Evolutionary conservation across 37 sponge, comb jelly and placozoan genomes (phyloP).

Genomic region (Haliclona indistincta): DNA sequence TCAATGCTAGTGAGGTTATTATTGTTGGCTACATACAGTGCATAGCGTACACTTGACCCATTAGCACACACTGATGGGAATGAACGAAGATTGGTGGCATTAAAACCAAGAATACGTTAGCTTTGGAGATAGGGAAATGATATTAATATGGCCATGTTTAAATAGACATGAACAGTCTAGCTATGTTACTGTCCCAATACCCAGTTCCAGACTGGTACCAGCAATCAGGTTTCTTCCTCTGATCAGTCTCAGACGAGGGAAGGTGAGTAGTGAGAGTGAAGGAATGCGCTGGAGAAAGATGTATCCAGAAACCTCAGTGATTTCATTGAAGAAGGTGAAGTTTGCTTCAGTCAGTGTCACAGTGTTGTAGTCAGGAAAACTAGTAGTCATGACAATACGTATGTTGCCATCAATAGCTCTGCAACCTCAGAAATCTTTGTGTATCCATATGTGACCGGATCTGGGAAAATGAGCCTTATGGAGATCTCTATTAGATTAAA

Average conservation of each 20-base stretch:
- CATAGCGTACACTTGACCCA: neutral
- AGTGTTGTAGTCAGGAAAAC: neutral
- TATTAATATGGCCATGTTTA: neutral
- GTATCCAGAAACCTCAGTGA: slow-evolving; percentile 47
- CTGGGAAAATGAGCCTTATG: no score
- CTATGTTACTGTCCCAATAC: slow-evolving; percentile 5
- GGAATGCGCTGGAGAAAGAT: slow-evolving; percentile 23
- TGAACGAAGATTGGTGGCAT: neutral
- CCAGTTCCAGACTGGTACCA: neutral
- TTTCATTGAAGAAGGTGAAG: slow-evolving; percentile 50
- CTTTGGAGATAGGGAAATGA: slow-evolving; percentile 53
- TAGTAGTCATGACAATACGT: slow-evolving; percentile 15
- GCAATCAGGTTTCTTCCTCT: slow-evolving; percentile 13
- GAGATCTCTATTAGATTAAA: no score
- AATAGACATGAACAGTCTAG: slow-evolving; percentile 34
- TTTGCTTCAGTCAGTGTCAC: slow-evolving; percentile 35
- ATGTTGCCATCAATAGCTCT: slow-evolving; percentile 45
- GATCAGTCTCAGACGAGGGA: slow-evolving; percentile 60
- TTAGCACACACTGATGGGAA: neutral
- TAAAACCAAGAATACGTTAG: slow-evolving; percentile 23
- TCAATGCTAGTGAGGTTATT: slow-evolving; percentile 14
- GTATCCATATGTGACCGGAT: no score
- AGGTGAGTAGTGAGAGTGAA: slow-evolving; percentile 10
- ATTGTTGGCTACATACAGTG: neutral
- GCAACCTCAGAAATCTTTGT: slow-evolving; percentile 63